A percentile compares a stretch with the other conserved stretches of the same genome.
Conservation (phyloP, 2,797 vertebrate species). For the Parotocinclus haroldoi region DNA sequence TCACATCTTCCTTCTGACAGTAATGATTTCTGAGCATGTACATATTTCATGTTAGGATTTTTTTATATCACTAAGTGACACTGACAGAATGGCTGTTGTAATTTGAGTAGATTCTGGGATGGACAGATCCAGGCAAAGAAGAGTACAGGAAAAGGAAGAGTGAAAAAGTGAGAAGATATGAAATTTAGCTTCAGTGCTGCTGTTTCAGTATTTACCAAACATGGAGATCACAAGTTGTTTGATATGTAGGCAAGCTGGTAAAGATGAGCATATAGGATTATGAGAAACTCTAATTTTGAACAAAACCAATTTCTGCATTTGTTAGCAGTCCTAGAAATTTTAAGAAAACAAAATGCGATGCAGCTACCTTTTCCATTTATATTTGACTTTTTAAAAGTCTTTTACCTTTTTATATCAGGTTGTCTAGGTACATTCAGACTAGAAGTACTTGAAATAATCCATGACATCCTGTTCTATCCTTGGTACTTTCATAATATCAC, state of each 20-base stretch:
- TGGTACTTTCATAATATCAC: no score
- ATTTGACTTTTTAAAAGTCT: no score
- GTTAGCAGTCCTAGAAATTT: no score
- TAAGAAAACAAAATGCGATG: no score
- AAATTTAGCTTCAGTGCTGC: background rate
- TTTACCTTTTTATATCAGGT: no score
- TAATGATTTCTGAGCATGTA: conserved; percentile 53
- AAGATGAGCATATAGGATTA: no score
- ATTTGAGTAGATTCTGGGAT: conserved; percentile 42
- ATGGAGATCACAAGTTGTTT: conserved; percentile 5
- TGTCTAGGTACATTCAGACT: no score
- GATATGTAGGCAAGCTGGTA: conserved; percentile 17
- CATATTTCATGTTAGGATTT: conserved; percentile 47
- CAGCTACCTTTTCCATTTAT: no score
- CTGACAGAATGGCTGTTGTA: conserved; percentile 48
- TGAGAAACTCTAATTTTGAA: no score
- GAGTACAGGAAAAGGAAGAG: conserved; percentile 15
- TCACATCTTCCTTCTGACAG: conserved; percentile 43
- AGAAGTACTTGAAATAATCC: no score
- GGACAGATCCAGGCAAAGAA: conserved; percentile 10
- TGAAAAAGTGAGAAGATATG: conserved; percentile 17
- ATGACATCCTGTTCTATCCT: no score
- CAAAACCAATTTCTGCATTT: no score
- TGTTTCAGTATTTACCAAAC: background rate
- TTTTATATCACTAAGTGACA: conserved; percentile 57